Conservation (phyloP, 2,888 invertebrate genomes). For the Conus canariensis region DNA sequence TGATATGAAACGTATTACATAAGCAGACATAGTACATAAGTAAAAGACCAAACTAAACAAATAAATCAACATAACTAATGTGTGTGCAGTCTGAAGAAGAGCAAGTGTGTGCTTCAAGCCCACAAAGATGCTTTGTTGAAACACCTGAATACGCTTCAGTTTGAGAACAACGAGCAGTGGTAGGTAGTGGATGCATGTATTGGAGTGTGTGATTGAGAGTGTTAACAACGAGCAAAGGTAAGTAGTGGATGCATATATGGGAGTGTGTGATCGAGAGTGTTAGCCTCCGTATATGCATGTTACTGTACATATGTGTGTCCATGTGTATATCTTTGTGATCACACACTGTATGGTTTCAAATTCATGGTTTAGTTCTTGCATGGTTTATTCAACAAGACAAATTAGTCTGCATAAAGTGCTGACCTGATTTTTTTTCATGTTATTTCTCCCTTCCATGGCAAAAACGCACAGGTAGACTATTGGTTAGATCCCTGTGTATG, state of each 20-base stretch:
- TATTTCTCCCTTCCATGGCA: too few relatives aligned
- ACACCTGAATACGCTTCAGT: slow-evolving; percentile 52
- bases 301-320: not conserved
- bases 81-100: slow-evolving; percentile 57
- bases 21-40: not conserved
- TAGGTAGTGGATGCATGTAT: not conserved
- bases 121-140: slow-evolving; percentile 58
- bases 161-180: slow-evolving; percentile 48
- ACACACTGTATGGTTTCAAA: too few relatives aligned
- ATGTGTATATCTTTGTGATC: not conserved
- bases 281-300: not conserved
- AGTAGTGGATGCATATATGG: slow-evolving; percentile 11
- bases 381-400: too few relatives aligned
- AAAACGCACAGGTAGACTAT: too few relatives aligned
- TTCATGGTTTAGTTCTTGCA: too few relatives aligned
- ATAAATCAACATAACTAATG: not conserved
- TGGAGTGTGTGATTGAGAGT: not conserved
- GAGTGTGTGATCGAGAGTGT: not conserved
- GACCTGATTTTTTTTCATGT: too few relatives aligned
- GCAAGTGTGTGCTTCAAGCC: slow-evolving; percentile 55
- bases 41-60: not conserved
- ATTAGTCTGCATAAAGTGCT: too few relatives aligned
- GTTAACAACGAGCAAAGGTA: slow-evolving; percentile 45
- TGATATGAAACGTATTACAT: not conserved
- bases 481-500: too few relatives aligned